These are phyloP conservation scores for Crax fasciolata DNA, from an alignment of 2,797 vertebrate genomes.

Conservation along the genomic window DNA sequence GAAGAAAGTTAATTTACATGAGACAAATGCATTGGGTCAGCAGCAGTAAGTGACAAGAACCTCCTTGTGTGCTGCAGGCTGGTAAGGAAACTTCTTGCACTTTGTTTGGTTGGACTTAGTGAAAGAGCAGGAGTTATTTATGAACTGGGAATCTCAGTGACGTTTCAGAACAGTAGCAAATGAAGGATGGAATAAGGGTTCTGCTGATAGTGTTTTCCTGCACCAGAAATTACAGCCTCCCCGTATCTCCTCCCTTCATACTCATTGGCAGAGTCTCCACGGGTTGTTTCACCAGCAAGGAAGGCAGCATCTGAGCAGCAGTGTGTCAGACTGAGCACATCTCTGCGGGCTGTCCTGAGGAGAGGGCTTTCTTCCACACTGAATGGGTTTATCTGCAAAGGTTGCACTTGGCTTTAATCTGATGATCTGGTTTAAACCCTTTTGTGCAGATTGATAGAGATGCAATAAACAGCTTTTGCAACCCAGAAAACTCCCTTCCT, in stretches of 20 bases:
- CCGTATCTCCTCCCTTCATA: background rate
- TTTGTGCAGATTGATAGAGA: background rate
- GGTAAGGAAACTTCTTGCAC: background rate
- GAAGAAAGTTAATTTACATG: background rate
- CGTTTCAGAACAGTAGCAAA: constrained; percentile 45
- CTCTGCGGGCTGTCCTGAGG: background rate
- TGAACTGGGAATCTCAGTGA: background rate
- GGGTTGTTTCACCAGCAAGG: background rate
- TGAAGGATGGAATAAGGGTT: background rate
- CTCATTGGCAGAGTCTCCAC: background rate
- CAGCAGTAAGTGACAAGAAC: background rate
- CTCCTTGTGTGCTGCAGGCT: background rate
- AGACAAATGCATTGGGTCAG: background rate
- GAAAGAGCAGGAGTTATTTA: background rate
- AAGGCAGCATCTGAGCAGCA: background rate
- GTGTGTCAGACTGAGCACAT: rapidly evolving
- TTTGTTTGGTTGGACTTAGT: background rate
- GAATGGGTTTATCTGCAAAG: constrained; percentile 5
- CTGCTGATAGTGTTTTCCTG: background rate
- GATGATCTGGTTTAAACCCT: background rate
- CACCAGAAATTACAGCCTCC: constrained; percentile 4
- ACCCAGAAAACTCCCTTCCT: background rate
- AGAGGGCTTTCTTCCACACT: background rate
- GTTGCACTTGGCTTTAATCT: background rate
- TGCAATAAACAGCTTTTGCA: background rate